phyloP scores from a whole-genome alignment of 2,113 vertebrate genomes.

The Myotis yumanensis region DNA sequence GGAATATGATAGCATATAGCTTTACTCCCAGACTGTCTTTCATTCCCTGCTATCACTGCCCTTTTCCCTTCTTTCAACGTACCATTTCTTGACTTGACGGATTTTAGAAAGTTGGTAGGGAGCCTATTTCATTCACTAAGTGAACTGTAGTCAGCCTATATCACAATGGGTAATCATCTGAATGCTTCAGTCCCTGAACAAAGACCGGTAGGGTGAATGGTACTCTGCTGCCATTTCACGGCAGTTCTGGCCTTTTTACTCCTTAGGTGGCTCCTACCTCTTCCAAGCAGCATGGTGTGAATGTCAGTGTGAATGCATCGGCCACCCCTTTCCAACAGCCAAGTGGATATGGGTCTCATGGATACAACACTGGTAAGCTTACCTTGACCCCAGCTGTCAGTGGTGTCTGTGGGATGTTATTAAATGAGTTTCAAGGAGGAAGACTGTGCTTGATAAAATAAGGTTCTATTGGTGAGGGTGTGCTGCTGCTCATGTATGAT shows the following conservation, averaged over 20 bases:
- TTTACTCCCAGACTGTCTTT: not conserved
- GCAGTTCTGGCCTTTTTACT: slow-evolving; percentile 19
- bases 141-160: not conserved
- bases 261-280: slow-evolving; percentile 96
- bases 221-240: not conserved
- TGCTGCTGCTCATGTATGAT: not conserved
- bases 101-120: not conserved
- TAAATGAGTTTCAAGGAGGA: not conserved
- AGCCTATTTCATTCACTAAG: slow-evolving; percentile 25
- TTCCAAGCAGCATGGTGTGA: slow-evolving; percentile 98
- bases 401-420: not conserved
- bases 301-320: slow-evolving; percentile 96
- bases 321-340: slow-evolving; percentile 97
- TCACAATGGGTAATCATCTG: not conserved
- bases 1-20: not conserved
- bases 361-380: slow-evolving; percentile 94
- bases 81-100: not conserved
- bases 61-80: not conserved
- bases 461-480: not conserved
- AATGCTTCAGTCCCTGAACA: not conserved
- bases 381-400: not conserved
- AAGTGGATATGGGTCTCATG: slow-evolving; percentile 96
- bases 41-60: not conserved
- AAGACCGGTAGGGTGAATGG: not conserved
- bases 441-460: not conserved